Evolutionary conservation across 2,797 vertebrate species (phyloP), one percentile per base, ranked within the genome.

Genomic region (Myiotriccus ornatus): DNA sequence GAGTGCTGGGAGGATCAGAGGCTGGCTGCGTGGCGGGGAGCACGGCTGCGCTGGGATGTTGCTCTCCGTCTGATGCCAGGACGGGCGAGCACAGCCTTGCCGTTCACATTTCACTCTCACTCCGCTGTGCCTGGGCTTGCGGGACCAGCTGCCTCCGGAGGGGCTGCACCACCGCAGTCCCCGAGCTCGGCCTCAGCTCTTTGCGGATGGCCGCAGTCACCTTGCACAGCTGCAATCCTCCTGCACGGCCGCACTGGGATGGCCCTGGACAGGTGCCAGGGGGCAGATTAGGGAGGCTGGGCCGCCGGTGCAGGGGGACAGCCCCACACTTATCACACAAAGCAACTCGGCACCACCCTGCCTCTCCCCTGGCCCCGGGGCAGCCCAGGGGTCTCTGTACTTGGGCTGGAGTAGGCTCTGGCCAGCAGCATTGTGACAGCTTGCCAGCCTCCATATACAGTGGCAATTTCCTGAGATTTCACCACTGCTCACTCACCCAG

Each of bases 41-140:
- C 15, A 0, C 0, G 14, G 50, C 74, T 32, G 43, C 1, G 0
- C 2, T 0, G 3, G 13, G 57, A 11, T 32, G 28, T 1, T 12
- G 53, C 67, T 71, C 28, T 37, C 32, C 12, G 1, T 53, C n/a
- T 35, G 44, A 37, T 25, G 32, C n/a, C 35, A 14, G 27, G 18
- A 20, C 6, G 24, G 56, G 50, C 1, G 4, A 68, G 43, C 3
- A 6, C 50, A 37, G 5, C 55, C 47, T 9, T 4, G 30, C 32
- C 5, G 7, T 0, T 12, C 32, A 17, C 57, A 17, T 35, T 34
- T 52, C 57, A 32, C 44, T 27, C 37, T 50, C 28, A 0, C 60
- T 27, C n/a, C 11, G 27, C 39, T 27, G 2, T 14, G 57, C 41
- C 30, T 3, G 70, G 12, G 8, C 30, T 8, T 9, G 28, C 0